Conservation (phyloP, 2,888 invertebrate genomes). For the Andrena bucephala region DNA sequence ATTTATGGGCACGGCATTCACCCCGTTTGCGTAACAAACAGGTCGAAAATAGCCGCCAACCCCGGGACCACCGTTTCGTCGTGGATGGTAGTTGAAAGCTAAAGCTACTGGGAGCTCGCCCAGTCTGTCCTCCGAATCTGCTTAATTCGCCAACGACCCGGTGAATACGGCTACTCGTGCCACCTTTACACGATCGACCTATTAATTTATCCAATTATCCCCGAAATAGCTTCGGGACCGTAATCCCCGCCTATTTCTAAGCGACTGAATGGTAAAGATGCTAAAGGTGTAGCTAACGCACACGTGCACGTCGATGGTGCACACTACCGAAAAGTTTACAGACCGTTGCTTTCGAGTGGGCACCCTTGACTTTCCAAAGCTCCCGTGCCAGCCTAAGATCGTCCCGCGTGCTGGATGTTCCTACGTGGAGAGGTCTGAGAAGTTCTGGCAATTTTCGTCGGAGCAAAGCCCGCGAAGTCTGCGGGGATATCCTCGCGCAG, state of each 20-base stretch:
- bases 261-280: neutral
- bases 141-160: neutral
- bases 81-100: neutral
- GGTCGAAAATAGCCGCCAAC: slow-evolving; percentile 10
- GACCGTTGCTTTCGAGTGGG: neutral
- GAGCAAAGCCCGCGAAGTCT: neutral
- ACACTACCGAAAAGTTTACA: neutral
- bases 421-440: slow-evolving; percentile 19
- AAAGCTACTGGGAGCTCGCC: neutral
- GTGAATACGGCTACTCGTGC: neutral
- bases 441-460: slow-evolving; percentile 15
- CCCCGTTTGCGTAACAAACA: slow-evolving; percentile 9
- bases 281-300: neutral
- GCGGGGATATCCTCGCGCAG: neutral
- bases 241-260: neutral
- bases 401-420: neutral
- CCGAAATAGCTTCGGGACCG: neutral
- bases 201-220: neutral
- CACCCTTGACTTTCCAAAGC: slow-evolving; percentile 15
- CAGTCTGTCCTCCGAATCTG: neutral
- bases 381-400: neutral
- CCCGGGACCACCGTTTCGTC: slow-evolving; percentile 3
- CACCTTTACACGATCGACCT: neutral
- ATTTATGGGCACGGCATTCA: neutral
- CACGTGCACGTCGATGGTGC: neutral